phyloP scores from a whole-genome alignment of 1,140 invertebrate genomes.

The Sminthurides bifidus region DNA sequence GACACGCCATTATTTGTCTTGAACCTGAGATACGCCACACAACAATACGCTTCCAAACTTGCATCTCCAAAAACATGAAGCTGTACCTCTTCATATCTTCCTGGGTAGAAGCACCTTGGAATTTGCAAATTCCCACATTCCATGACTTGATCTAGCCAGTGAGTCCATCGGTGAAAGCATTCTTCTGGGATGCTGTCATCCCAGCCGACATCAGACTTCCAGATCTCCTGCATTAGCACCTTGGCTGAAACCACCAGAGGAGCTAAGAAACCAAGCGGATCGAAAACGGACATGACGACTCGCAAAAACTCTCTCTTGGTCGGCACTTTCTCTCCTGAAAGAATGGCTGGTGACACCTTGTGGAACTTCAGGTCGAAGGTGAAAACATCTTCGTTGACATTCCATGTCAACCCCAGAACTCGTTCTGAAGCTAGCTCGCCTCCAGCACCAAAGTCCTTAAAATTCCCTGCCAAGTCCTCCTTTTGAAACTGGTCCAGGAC shows the following conservation, averaged over 20 bases:
- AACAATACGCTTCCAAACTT: conserved; percentile 28
- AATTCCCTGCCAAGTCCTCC: conserved; percentile 23
- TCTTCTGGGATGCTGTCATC: conserved; percentile 11
- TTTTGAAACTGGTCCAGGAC: conserved; percentile 20
- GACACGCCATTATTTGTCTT: not conserved
- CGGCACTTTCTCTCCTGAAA: conserved; percentile 1
- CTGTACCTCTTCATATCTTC: not conserved
- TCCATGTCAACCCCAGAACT: conserved; percentile 11
- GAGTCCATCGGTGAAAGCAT: conserved; percentile 5
- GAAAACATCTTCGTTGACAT: conserved; percentile 7
- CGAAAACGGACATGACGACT: conserved; percentile 16
- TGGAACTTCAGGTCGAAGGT: conserved; percentile 3
- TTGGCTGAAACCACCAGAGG: conserved; percentile 11
- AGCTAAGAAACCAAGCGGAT: conserved; percentile 19
- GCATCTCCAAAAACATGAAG: conserved; percentile 34
- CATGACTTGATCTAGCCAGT: not conserved
- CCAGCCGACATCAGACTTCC: conserved; percentile 12
- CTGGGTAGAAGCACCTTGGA: conserved; percentile 4
- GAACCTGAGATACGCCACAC: conserved; percentile 28
- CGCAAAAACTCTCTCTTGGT: conserved; percentile 14
- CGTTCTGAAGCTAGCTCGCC: conserved; percentile 12
- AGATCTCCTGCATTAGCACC: conserved; percentile 23
- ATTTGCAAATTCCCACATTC: not conserved
- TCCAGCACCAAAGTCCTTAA: conserved; percentile 10
- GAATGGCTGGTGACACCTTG: not conserved